phyloP scores from a whole-genome alignment of 2,797 vertebrate genomes.

The Lepidocolaptes lacrymiger region DNA sequence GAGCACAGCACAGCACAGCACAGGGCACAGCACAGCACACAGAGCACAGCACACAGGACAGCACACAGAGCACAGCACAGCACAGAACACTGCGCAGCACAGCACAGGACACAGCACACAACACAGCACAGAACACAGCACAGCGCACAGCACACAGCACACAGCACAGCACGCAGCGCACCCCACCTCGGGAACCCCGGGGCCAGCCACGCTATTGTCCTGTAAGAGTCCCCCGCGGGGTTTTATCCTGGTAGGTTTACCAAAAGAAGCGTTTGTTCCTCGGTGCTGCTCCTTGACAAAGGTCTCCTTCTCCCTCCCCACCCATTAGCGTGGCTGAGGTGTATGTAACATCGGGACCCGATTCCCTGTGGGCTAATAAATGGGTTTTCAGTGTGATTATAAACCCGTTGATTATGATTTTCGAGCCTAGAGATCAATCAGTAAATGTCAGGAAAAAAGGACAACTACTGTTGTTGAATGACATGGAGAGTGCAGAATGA shows the following conservation, averaged over 20 bases:
- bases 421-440: not conserved
- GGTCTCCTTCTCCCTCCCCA: not conserved
- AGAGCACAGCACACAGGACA: too few relatives aligned
- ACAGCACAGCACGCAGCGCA: too few relatives aligned
- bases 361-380: not conserved
- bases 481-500: not conserved
- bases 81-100: too few relatives aligned
- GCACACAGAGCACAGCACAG: too few relatives aligned
- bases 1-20: too few relatives aligned
- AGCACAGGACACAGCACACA: too few relatives aligned
- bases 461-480: not conserved
- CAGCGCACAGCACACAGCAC: too few relatives aligned
- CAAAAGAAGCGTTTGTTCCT: not conserved
- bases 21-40: too few relatives aligned
- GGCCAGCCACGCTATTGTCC: rapidly evolving
- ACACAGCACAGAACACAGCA: too few relatives aligned
- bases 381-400: not conserved
- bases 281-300: not conserved
- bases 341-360: not conserved
- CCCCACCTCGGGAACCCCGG: rapidly evolving
- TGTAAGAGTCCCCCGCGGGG: not conserved
- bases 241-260: not conserved
- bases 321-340: not conserved
- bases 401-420: not conserved
- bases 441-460: not conserved